Conservation (phyloP, 2,888 invertebrate genomes). For the Oegoconia quadripuncta region DNA sequence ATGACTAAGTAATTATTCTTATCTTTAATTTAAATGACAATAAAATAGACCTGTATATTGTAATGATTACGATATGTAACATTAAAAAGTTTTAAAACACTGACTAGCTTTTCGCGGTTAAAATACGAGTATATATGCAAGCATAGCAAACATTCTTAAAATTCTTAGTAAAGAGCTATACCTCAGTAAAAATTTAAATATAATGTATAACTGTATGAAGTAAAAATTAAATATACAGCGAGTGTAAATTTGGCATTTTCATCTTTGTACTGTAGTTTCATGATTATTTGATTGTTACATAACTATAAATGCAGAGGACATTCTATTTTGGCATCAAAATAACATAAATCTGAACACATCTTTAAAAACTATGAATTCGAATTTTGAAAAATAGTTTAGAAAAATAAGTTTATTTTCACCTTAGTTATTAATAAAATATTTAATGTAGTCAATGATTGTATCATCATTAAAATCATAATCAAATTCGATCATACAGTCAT, state of each 20-base stretch:
- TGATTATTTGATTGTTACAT: conserved; percentile 22
- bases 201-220: background rate
- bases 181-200: background rate
- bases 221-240: background rate
- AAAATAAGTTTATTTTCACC: conserved; percentile 2
- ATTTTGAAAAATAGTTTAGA: conserved; percentile 2
- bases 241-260: conserved; percentile 48
- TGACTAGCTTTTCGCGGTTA: conserved; percentile 8
- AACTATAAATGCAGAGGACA: conserved; percentile 31
- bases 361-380: background rate
- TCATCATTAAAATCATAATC: conserved; percentile 1
- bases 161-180: too few relatives aligned
- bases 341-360: conserved; percentile 20
- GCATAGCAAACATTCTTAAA: background rate
- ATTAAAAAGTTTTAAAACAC: conserved; percentile 23
- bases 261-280: conserved; percentile 48
- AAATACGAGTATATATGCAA: conserved; percentile 20
- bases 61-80: conserved; percentile 42
- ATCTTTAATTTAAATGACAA: conserved; percentile 20
- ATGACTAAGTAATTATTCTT: conserved; percentile 12
- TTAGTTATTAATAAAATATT: background rate
- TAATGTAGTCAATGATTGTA: background rate
- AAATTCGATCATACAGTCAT: conserved; percentile 5
- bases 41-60: conserved; percentile 25
- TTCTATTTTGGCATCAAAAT: conserved; percentile 34